Percentiles rank a stretch among this genome's conserved stretches.
Conservation (phyloP, 2,797 vertebrate genomes). For the Trachurus trachurus region DNA sequence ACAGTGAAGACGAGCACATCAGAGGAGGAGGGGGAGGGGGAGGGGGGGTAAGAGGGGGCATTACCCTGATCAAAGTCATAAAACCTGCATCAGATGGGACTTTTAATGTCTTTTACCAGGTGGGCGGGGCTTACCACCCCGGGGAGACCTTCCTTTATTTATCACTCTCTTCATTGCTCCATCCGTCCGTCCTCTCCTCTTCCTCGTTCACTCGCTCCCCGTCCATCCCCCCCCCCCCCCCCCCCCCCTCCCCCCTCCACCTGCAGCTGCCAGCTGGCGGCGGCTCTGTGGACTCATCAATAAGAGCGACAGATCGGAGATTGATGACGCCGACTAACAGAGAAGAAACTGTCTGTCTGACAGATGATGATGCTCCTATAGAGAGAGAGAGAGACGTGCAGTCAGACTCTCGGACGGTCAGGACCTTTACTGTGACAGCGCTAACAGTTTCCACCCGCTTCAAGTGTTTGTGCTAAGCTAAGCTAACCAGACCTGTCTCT, state of each 20-base stretch:
- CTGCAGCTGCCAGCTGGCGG: constrained; percentile 75
- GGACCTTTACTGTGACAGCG: background rate
- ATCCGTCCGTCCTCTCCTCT: constrained; percentile 37
- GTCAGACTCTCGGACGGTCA: background rate
- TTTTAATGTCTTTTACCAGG: constrained; percentile 65
- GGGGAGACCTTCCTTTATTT: constrained; percentile 63
- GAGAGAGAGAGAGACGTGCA: constrained; percentile 31
- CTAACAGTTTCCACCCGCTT: background rate
- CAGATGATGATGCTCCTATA: constrained; percentile 48
- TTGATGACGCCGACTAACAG: constrained; percentile 72
- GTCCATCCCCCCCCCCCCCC: constrained; percentile 47
- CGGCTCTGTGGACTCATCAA: constrained; percentile 73
- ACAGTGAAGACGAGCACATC: constrained; percentile 50
- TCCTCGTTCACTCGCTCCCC: constrained; percentile 10
- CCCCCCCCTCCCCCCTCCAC: too few relatives aligned
- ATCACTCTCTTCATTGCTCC: constrained; percentile 57
- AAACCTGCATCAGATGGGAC: constrained; percentile 69
- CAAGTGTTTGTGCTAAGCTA: constrained; percentile 33
- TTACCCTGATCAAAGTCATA: constrained; percentile 72
- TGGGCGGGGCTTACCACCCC: constrained; percentile 55
- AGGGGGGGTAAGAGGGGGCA: constrained; percentile 46
- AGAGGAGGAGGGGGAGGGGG: constrained; percentile 22
- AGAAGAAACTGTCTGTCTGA: constrained; percentile 75
- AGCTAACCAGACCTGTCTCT: background rate
- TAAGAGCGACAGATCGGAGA: constrained; percentile 78